phyloP scores from a whole-genome alignment of 2,113 vertebrate genomes.

The Cryptomyrus ogoouensis region DNA sequence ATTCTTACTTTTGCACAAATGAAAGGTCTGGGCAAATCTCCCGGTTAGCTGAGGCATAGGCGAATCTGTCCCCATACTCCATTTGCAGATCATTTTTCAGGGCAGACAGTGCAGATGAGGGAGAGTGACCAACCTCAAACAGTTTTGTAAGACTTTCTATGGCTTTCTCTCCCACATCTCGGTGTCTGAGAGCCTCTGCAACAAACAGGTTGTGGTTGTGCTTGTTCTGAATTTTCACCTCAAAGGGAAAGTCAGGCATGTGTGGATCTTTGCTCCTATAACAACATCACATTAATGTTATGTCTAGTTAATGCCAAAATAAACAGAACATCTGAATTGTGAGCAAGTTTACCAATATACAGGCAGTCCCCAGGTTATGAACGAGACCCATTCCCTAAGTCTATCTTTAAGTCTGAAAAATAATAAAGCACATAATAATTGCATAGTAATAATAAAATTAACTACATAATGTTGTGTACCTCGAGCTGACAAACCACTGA shows the following conservation, averaged over 20 bases:
- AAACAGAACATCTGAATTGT: not conserved
- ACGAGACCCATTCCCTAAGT: not conserved
- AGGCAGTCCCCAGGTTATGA: not conserved
- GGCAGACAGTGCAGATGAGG: conserved; percentile 34
- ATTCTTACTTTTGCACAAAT: not conserved
- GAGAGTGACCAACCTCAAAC: conserved; percentile 33
- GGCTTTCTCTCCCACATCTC: conserved; percentile 33
- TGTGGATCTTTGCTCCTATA: conserved; percentile 3
- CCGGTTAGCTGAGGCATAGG: conserved; percentile 28
- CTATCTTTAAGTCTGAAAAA: not conserved
- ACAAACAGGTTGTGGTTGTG: conserved; percentile 35
- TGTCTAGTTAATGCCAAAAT: not conserved
- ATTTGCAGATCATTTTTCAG: conserved; percentile 38
- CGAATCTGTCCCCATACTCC: conserved; percentile 32
- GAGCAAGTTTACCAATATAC: not conserved
- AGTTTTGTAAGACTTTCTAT: conserved; percentile 33
- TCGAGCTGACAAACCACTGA: not conserved
- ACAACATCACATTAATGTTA: not conserved
- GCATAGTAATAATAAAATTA: not conserved
- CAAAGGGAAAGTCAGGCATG: not conserved
- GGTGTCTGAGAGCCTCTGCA: conserved; percentile 27
- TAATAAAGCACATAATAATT: not conserved
- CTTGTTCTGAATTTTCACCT: conserved; percentile 22
- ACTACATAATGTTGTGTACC: not conserved
- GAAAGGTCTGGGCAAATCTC: conserved; percentile 35